Evolutionary conservation across 1,140 invertebrate genomes (phyloP), one percentile per base, ranked within the genome.

Genomic region (Chironomus tepperi): DNA sequence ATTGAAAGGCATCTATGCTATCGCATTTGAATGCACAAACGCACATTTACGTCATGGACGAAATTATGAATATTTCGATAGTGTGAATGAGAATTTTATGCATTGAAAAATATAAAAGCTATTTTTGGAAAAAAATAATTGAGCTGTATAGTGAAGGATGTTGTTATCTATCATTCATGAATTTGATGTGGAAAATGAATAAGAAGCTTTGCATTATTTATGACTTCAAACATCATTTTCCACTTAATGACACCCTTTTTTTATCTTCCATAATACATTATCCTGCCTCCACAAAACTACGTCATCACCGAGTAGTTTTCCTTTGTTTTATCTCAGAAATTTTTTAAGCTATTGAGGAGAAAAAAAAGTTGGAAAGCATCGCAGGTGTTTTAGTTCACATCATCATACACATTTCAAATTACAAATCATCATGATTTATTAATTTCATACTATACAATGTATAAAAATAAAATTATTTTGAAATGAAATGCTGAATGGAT

Each of bases 361-460:
- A 57, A 57, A 57, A 57, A 57, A 34, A 34, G 5, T 57, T 57
- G 12, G 47, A 12, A 57, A 57, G 15, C 47, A 57, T 57, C 47
- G n/a, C 47, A 57, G 47, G 12, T 57, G 47, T 15, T 15, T 12
- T 15, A n/a, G 12, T 57, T 57, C 47, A 57, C 8, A 57, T 57
- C 47, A n/a, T n/a, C 47, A 15, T 12, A 57, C n/a, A n/a, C 12
- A 47, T 15, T 57, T 57, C 47, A n/a, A n/a, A 57, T 57, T 57
- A n/a, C 47, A 57, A 57, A 57, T 57, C 47, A 57, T 57, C 47
- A 57, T 57, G 47, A 57, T 57, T 57, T 57, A 57, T 57, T 57
- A 57, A 57, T 57, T 57, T 57, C 15, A 15, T n/a, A 57, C 9
- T 57, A n/a, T n/a, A n/a, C n/a, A n/a, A n/a, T n/a, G n/a, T n/a